Percentiles rank a stretch among this genome's conserved stretches.
phyloP scores from a whole-genome alignment of 2,113 vertebrate species.

The Mesitornis unicolor region DNA sequence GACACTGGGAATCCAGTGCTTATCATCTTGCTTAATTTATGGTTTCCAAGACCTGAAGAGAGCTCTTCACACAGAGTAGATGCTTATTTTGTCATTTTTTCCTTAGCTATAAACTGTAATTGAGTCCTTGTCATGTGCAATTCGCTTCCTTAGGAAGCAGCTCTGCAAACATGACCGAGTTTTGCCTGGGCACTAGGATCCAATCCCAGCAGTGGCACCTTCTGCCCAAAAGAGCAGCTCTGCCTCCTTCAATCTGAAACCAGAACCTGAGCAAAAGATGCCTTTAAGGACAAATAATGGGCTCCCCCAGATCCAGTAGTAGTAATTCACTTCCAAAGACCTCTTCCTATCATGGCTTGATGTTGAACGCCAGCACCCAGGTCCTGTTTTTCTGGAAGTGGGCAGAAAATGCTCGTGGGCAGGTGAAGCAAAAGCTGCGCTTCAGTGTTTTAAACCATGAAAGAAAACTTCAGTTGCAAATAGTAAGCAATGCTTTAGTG shows the following conservation, averaged over 20 bases:
- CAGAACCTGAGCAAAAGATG: not conserved
- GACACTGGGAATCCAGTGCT: accelerated
- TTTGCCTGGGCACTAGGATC: not conserved
- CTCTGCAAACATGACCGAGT: not conserved
- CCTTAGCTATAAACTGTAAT: not conserved
- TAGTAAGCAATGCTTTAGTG: accelerated
- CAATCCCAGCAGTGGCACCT: not conserved
- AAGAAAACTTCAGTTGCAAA: not conserved
- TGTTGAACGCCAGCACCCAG: not conserved
- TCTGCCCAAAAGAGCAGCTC: not conserved
- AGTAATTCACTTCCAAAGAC: not conserved
- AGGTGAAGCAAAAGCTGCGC: not conserved
- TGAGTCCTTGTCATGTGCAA: not conserved
- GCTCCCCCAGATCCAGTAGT: accelerated
- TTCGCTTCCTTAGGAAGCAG: not conserved
- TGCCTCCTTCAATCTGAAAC: not conserved
- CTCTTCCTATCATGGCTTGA: not conserved
- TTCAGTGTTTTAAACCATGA: not conserved
- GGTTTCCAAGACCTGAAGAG: not conserved
- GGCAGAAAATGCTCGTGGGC: accelerated
- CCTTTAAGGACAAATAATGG: not conserved
- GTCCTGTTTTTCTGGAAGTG: not conserved
- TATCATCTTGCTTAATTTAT: not conserved
- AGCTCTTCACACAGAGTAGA: not conserved
- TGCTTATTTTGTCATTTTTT: not conserved